Evolutionary conservation across 2,113 vertebrate genomes (phyloP).

Genomic region (Channa maculata): DNA sequence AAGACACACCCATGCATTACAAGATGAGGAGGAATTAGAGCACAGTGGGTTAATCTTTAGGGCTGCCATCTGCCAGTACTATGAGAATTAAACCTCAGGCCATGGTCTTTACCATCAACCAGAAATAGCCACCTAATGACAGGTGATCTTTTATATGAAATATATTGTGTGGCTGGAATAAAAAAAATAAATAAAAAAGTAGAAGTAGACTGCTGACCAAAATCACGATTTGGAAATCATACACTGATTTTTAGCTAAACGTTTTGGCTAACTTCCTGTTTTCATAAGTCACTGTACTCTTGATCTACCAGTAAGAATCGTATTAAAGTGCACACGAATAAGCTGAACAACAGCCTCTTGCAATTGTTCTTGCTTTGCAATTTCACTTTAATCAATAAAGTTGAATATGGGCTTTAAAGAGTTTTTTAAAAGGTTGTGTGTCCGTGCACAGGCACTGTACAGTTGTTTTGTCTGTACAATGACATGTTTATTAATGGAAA

Average conservation of each 20-base stretch:
- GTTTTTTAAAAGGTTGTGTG: slow-evolving; percentile 36
- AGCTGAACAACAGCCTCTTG: no score
- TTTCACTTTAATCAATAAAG: no score
- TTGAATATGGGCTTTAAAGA: slow-evolving; percentile 47
- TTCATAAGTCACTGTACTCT: no score
- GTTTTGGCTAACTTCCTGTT: no score
- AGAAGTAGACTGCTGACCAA: no score
- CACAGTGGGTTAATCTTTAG: slow-evolving; percentile 82
- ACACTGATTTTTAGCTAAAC: no score
- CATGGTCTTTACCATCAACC: slow-evolving; percentile 45
- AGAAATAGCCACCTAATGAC: slow-evolving; percentile 29
- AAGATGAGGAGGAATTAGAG: slow-evolving; percentile 83
- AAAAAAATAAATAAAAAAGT: neutral
- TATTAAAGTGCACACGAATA: no score
- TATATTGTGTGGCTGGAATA: neutral
- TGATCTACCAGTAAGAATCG: no score
- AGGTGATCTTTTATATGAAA: slow-evolving; percentile 52
- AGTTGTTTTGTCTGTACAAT: neutral
- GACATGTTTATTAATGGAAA: neutral
- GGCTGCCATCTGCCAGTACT: slow-evolving; percentile 79
- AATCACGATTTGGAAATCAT: no score
- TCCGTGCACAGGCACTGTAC: neutral
- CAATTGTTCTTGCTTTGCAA: no score
- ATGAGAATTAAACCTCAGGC: slow-evolving; percentile 79
- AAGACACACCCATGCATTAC: slow-evolving; percentile 76